phyloP scores from a whole-genome alignment of 2,113 vertebrate genomes.

The Coreoperca whiteheadi region DNA sequence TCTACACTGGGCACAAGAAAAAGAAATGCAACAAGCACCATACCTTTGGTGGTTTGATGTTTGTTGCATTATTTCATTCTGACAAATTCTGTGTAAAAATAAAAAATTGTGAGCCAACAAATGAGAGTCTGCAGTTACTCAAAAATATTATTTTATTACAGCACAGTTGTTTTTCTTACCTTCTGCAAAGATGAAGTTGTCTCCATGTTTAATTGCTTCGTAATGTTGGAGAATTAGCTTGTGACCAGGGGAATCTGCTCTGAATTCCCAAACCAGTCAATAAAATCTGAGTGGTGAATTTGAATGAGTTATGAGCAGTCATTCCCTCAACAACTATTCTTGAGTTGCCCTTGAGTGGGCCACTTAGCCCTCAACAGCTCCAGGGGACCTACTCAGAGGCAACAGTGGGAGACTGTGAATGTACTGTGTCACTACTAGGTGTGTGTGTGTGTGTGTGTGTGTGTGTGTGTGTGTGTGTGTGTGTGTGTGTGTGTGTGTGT shows the following conservation, averaged over 20 bases:
- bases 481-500: background rate
- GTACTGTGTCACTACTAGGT: background rate
- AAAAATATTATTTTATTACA: background rate
- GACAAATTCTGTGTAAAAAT: background rate
- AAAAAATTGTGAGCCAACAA: background rate
- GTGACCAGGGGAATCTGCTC: background rate
- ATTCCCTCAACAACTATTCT: conserved; percentile 38
- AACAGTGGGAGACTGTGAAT: conserved; percentile 28
- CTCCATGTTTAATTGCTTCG: background rate
- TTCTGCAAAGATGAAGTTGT: conserved; percentile 8
- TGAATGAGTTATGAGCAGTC: conserved; percentile 43
- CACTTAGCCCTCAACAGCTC: conserved; percentile 28
- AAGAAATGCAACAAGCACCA: background rate
- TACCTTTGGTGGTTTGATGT: background rate
- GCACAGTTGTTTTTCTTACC: background rate
- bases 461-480: background rate
- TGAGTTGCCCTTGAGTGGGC: conserved; percentile 38
- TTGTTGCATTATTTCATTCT: background rate
- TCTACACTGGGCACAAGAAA: conserved; percentile 4
- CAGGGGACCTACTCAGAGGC: conserved; percentile 22
- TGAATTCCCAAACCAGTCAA: conserved; percentile 29
- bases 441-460: too few relatives aligned
- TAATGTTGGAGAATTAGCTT: background rate
- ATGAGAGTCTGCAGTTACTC: background rate
- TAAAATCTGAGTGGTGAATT: background rate